A percentile compares a stretch with the other conserved stretches of the same genome.
These are phyloP conservation scores for Nymphalis io DNA, from an alignment of 1,140 invertebrate genomes.

Conservation along the genomic window DNA sequence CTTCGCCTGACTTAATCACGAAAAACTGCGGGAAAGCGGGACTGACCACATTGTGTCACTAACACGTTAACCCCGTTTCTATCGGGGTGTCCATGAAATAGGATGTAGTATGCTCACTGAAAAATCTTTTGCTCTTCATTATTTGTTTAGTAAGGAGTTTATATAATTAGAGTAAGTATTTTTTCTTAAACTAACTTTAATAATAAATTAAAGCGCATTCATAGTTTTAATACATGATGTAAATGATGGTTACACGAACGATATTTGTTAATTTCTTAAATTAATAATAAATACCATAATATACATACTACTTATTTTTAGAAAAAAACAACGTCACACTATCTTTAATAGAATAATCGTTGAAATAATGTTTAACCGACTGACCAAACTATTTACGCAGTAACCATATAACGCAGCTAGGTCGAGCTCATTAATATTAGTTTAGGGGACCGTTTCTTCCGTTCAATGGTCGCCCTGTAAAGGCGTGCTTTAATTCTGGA, in stretches of 20 bases:
- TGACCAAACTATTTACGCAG: not conserved
- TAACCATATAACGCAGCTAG: not conserved
- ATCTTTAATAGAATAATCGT: not conserved
- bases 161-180: too few species aligned
- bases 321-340: too few species aligned
- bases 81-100: not conserved
- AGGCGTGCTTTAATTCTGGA: conserved; percentile 30
- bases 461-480: conserved; percentile 8
- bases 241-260: too few species aligned
- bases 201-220: too few species aligned
- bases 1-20: conserved; percentile 8
- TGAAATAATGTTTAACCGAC: not conserved
- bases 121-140: not conserved
- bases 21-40: conserved; percentile 9
- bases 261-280: too few species aligned
- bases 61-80: conserved; percentile 6
- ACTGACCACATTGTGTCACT: conserved; percentile 11
- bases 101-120: not conserved
- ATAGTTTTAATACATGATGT: too few species aligned
- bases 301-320: too few species aligned
- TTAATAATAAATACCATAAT: too few species aligned
- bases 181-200: too few species aligned
- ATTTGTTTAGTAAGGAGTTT: too few species aligned
- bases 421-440: not conserved
- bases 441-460: not conserved